Evolutionary conservation across 64 coral and sea anemone species (phyloP), one percentile per base, ranked within the genome.

Genomic region (Dendrophyllia cribrosa): DNA sequence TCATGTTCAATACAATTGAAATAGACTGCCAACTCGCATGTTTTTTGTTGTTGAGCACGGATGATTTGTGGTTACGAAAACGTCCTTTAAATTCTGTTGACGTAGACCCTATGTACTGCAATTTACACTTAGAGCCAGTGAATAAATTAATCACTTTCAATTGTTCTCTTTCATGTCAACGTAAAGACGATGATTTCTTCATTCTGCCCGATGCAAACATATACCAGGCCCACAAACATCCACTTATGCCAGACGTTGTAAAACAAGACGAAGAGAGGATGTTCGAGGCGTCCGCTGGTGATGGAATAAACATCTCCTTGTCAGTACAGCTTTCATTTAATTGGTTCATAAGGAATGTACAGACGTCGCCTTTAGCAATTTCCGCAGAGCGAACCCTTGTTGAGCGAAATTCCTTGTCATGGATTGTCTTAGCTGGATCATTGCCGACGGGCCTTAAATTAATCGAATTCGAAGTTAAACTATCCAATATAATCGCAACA

Each of bases 1-100:
- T 53, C 76, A 24, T 79, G 76, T 79, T 79, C 12, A 10, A 48
- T 22, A 79, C 76, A 56, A 79, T 79, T 56, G 76, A 79, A 79
- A 79, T 79, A 48, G 76, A 79, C 52, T 79, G 76, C 76, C 23
- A 79, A 16, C 52, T 79, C 76, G 23, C 76, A 56, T 13, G 74
- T 79, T 24, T 79, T 79, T 79, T 79, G 22, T 69, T n/a, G 8
- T 19, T 69, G 22, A 19, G 17, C 66, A 69, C n/a, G 19, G 66
- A 69, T 69, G 66, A 69, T 19, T 69, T 69, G 66, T 69, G 66
- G 20, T 69, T 69, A 23, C 19, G 19, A 69, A 69, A 69, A 21
- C 20, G 66, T 34, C 22, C 66, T 69, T 69, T 69, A 23, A 69
- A 21, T 69, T 69, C 10, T 24, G 22, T 69, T 8, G 66, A 69